Conservation (phyloP, 1,140 invertebrate genomes). For the Melanaphis sacchari region DNA sequence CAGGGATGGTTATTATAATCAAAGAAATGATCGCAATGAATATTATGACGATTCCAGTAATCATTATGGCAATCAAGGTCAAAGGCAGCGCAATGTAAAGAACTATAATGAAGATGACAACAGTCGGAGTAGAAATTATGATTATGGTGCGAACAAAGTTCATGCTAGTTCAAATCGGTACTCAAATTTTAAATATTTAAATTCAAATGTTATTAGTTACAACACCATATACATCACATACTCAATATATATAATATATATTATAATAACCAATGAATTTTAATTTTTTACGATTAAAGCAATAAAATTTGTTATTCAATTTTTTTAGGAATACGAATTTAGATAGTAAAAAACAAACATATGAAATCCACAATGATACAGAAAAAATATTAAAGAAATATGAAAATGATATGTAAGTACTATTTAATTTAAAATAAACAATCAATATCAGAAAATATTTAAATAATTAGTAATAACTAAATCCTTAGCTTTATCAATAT, state of each 20-base stretch:
- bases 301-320: neutral
- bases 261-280: neutral
- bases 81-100: neutral
- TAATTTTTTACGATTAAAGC: neutral
- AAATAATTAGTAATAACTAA: neutral
- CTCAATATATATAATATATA: neutral
- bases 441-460: neutral
- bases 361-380: neutral
- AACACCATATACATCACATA: neutral
- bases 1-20: neutral
- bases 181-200: neutral
- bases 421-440: neutral
- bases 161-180: neutral
- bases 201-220: neutral
- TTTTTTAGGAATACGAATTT: neutral
- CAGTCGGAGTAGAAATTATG: neutral
- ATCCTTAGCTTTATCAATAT: neutral
- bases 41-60: neutral
- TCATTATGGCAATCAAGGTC: neutral
- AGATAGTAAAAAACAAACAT: neutral
- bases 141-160: neutral
- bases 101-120: neutral
- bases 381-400: neutral
- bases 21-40: neutral
- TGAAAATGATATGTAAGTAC: constrained; percentile 10